These are phyloP conservation scores for Podotricha telesiphe DNA, from an alignment of 2,888 invertebrate genomes.

Conservation along the genomic window DNA sequence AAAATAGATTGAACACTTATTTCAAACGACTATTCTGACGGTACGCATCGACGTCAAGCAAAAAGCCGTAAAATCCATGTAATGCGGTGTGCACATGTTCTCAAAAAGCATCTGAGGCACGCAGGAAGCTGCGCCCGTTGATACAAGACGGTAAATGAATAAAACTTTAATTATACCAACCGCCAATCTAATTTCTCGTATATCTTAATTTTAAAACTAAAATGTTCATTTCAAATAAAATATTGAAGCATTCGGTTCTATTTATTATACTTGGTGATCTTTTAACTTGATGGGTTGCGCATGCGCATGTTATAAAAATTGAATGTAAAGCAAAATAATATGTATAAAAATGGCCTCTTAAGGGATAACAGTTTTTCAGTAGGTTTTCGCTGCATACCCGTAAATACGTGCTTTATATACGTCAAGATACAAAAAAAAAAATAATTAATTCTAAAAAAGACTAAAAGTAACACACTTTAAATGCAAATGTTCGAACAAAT, in stretches of 20 bases:
- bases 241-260: neutral
- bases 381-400: no score
- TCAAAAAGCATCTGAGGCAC: conserved; percentile 43
- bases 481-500: no score
- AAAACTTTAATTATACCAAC: conserved; percentile 47
- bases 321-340: no score
- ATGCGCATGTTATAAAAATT: no score
- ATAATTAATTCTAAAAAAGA: no score
- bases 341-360: no score
- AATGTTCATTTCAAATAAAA: neutral
- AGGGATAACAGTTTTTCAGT: no score
- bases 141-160: conserved; percentile 41
- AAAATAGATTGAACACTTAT: neutral
- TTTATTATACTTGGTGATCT: no score
- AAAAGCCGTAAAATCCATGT: conserved; percentile 45
- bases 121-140: conserved; percentile 45
- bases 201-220: conserved; percentile 3
- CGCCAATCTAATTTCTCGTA: conserved; percentile 24
- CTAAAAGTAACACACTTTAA: no score
- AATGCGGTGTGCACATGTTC: conserved; percentile 43
- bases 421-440: no score
- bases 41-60: conserved; percentile 31
- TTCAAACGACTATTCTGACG: conserved; percentile 20
- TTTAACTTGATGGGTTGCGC: no score
- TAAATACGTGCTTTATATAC: no score